These are phyloP conservation scores for Ylistrum balloti DNA, from an alignment of 1,140 invertebrate species.

Conservation along the genomic window DNA sequence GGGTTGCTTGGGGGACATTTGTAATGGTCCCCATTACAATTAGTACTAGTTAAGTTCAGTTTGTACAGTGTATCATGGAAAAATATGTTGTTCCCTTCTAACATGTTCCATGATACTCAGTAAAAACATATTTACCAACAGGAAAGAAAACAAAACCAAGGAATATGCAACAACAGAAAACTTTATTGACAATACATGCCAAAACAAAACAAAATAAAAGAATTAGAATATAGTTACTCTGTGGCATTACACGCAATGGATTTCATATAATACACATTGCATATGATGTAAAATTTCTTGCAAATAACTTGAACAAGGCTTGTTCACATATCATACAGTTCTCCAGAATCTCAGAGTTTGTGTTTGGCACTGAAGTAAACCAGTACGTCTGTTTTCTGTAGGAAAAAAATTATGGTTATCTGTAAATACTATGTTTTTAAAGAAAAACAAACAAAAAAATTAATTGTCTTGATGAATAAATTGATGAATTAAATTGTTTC, in stretches of 20 bases:
- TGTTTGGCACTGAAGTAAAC: constrained; percentile 1
- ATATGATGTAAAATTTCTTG: background rate
- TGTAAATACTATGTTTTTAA: too few relatives aligned
- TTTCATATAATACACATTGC: background rate
- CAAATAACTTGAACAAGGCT: background rate
- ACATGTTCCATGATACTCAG: too few relatives aligned
- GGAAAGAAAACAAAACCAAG: too few relatives aligned
- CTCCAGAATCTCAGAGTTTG: background rate
- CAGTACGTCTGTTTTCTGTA: background rate
- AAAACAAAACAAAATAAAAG: constrained; percentile 20
- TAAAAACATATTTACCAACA: too few relatives aligned
- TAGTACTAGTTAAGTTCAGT: too few relatives aligned
- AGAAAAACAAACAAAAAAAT: too few relatives aligned
- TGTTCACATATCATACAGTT: background rate
- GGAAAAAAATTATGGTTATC: too few relatives aligned
- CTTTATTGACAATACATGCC: constrained; percentile 39
- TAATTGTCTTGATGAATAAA: too few relatives aligned
- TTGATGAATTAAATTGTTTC: background rate
- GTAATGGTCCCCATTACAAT: too few relatives aligned
- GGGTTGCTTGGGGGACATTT: too few relatives aligned
- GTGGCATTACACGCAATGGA: background rate
- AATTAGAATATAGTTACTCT: background rate
- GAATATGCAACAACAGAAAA: background rate
- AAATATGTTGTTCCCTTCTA: too few relatives aligned
- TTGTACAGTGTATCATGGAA: too few relatives aligned